phyloP scores from a whole-genome alignment of 2,797 vertebrate species.

The Myiothlypis coronata region DNA sequence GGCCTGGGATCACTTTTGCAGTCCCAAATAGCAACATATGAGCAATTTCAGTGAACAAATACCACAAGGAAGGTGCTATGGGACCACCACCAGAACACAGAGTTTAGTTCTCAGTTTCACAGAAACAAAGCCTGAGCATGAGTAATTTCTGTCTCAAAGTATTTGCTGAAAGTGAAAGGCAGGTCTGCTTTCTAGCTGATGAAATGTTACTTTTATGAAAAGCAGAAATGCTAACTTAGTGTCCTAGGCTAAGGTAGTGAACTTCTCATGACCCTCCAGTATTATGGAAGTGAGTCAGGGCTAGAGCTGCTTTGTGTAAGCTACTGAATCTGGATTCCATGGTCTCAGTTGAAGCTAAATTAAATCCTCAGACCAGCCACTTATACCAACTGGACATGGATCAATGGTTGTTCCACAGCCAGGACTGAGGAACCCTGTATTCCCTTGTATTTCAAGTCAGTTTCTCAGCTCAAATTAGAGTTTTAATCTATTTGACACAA shows the following conservation, averaged over 20 bases:
- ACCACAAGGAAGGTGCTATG: background rate
- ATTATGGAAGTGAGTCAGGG: slow-evolving; percentile 54
- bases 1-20: background rate
- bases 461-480: background rate
- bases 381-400: slow-evolving; percentile 47
- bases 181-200: background rate
- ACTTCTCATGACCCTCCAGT: slow-evolving; percentile 50
- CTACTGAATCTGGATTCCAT: slow-evolving; percentile 51
- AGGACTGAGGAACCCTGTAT: background rate
- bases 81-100: background rate
- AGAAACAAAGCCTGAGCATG: background rate
- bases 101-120: background rate
- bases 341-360: slow-evolving; percentile 49
- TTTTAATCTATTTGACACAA: background rate
- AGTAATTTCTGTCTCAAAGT: background rate
- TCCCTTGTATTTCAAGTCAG: background rate
- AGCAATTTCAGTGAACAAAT: background rate
- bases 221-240: background rate
- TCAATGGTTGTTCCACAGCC: background rate
- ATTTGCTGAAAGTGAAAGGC: background rate
- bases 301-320: slow-evolving; percentile 66
- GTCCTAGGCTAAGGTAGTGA: slow-evolving; percentile 21
- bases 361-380: slow-evolving; percentile 48
- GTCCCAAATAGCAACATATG: background rate
- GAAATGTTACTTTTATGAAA: background rate